These are phyloP conservation scores for Zonotrichia albicollis DNA, from an alignment of 2,797 vertebrate genomes.

Conservation along the genomic window DNA sequence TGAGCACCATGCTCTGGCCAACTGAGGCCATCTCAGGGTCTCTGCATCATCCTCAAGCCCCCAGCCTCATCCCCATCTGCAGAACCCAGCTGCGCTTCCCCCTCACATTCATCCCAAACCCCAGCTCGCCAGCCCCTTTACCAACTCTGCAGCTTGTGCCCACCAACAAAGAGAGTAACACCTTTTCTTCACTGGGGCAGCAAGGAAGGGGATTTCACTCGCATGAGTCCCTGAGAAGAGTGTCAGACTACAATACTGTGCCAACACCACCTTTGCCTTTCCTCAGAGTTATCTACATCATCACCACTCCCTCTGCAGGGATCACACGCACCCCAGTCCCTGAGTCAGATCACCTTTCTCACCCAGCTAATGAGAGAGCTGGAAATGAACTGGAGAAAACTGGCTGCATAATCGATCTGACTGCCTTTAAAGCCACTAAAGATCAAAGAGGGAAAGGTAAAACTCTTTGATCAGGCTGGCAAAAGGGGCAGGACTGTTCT, in stretches of 20 bases:
- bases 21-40: not conserved
- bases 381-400: not conserved
- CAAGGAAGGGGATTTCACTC: not conserved
- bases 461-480: not conserved
- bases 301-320: not conserved
- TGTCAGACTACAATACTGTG: not conserved
- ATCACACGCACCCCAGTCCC: accelerated
- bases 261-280: not conserved
- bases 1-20: not conserved
- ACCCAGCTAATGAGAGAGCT: not conserved
- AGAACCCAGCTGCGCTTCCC: not conserved
- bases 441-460: not conserved
- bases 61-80: not conserved
- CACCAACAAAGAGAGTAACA: not conserved
- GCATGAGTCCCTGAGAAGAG: not conserved
- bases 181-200: not conserved
- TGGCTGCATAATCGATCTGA: not conserved
- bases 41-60: not conserved
- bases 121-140: not conserved
- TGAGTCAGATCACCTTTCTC: not conserved
- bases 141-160: not conserved
- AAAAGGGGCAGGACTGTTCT: not conserved
- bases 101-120: not conserved
- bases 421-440: not conserved
- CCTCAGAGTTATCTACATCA: accelerated